phyloP scores from a whole-genome alignment of 2,113 vertebrate genomes.

The Chloebia gouldiae region DNA sequence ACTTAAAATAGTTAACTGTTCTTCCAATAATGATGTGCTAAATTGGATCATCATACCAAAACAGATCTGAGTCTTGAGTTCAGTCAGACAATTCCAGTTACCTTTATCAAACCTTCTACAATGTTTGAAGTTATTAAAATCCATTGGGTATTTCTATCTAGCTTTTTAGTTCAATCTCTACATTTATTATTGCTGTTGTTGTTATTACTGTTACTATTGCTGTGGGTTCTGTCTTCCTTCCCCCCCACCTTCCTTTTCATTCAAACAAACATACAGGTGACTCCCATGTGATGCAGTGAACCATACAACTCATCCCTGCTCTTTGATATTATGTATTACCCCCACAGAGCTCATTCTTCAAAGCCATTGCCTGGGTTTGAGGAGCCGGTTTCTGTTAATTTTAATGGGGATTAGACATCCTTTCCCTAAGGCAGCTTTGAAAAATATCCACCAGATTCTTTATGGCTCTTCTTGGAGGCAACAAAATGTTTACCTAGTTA shows the following conservation, averaged over 20 bases:
- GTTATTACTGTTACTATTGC: not conserved
- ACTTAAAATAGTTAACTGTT: not conserved
- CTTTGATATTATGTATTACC: not conserved
- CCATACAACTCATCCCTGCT: not conserved
- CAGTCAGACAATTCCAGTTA: not conserved
- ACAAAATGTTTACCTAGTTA: not conserved
- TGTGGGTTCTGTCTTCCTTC: not conserved
- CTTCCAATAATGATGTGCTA: not conserved
- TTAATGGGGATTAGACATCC: constrained; percentile 37
- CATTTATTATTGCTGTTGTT: not conserved
- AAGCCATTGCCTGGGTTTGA: not conserved
- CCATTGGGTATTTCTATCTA: not conserved
- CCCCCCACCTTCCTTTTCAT: not conserved
- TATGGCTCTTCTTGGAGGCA: constrained; percentile 18
- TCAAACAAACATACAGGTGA: not conserved
- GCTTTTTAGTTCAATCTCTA: not conserved
- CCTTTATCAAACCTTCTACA: not conserved
- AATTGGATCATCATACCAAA: not conserved
- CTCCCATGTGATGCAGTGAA: not conserved
- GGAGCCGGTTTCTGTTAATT: constrained; percentile 37
- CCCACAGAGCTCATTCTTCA: constrained; percentile 9
- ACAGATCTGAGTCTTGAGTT: not conserved
- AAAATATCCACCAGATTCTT: constrained; percentile 32
- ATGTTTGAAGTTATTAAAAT: not conserved
- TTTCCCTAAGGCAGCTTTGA: constrained; percentile 36